A percentile compares a stretch with the other conserved stretches of the same genome.
Conservation (phyloP, 2,888 invertebrate species). For the Villa cingulata region DNA sequence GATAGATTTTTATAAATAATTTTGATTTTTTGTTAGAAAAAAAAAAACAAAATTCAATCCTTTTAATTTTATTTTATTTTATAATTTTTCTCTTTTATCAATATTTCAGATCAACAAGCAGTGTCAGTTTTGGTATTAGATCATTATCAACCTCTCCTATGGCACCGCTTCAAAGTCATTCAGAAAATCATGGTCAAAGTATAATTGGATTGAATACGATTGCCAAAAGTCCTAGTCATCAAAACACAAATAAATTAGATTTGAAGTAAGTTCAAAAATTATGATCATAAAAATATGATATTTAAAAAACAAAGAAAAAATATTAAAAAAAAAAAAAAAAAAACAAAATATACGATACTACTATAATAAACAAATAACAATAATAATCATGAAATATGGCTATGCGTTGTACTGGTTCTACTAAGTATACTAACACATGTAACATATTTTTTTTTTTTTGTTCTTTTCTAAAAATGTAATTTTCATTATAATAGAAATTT, state of each 20-base stretch:
- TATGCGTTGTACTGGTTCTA: no score
- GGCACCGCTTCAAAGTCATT: conserved; percentile 31
- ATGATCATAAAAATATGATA: no score
- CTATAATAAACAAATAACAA: no score
- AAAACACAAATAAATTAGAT: conserved; percentile 13
- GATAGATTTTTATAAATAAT: no score
- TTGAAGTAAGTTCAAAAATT: conserved; percentile 17
- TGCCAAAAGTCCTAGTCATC: conserved; percentile 22
- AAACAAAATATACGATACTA: background rate
- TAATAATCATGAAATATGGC: no score
- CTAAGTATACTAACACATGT: no score
- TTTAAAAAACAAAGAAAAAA: background rate
- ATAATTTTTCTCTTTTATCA: background rate
- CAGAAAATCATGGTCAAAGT: conserved; percentile 22
- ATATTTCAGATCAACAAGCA: conserved; percentile 28
- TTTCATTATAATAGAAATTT: no score
- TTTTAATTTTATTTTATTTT: background rate
- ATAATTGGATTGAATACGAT: conserved; percentile 23
- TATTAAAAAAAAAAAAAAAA: background rate
- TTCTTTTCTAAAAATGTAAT: no score
- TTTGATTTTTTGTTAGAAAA: no score
- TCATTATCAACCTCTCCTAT: conserved; percentile 27
- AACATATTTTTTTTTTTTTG: no score
- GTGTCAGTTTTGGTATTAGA: conserved; percentile 26
- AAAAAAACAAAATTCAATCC: no score